Base-by-base conservation (phyloP, 2,797 vertebrate genomes). In the Ambastaia sidthimunki region DNA sequence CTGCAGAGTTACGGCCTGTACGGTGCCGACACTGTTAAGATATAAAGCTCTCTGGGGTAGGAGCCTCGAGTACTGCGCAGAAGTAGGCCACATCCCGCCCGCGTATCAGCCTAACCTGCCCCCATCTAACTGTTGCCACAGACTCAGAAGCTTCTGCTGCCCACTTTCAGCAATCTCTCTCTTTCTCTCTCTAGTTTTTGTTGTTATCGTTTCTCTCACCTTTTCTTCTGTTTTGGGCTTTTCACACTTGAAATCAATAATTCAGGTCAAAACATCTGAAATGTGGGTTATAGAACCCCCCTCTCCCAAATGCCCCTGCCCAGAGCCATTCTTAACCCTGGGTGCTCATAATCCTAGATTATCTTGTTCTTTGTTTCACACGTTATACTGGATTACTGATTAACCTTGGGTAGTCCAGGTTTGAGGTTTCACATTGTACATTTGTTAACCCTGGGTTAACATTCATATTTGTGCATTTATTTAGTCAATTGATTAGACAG, bases 1-100 rank as follows among this genome's bases (percentile, higher is more conserved):
- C 91, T 93, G 91, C 93, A 94, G 91, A 91, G 92, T 91, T 94
- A 93, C 91, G 91, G 89, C 90, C 89, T 93, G 90, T 94, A 93
- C 91, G 91, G 91, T 89, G 92, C 91, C 89, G 93, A 94, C 90
- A 93, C 91, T 89, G 91, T 94, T 94, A 92, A 93, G 91, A 94
- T 94, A 91, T 93, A 93, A 92, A 90, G 86, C 44, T 25, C 68
- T 89, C 89, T 90, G 89, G 91, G 70, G 90, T 92, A 90, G 91
- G 91, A 91, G 89, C 85, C 91, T 83, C 88, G 86, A 77, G 59
- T 67, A 48, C 6, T 34, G 75, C 18, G 89, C 91, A 55, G 48
- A 69, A 25, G 75, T 47, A 66, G 69, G 47, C 68, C 75, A 60
- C 65, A 21, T 59, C 31, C 48, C 47, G 21, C 76, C n/a, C 72